Conservation (phyloP, 53 echinoderm and acorn worm genomes). For the Echinarachnius parma region DNA sequence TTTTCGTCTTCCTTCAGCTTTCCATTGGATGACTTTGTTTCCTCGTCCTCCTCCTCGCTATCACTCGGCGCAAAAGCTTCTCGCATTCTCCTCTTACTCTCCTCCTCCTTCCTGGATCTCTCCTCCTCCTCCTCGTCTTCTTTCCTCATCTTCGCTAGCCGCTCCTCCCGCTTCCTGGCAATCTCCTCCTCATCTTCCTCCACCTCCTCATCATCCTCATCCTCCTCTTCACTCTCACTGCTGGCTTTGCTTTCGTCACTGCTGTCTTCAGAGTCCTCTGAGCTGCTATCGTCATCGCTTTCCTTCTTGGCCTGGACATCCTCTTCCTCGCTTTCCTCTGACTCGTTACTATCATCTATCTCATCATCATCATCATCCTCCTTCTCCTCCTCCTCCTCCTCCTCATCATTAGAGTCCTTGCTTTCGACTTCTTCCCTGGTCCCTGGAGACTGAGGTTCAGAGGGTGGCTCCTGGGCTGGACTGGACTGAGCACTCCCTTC, state of each 20-base stretch:
- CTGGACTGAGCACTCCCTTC: constrained; percentile 16
- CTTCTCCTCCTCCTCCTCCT: constrained; percentile 16
- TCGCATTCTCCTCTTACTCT: constrained; percentile 16
- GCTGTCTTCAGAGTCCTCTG: constrained; percentile 10
- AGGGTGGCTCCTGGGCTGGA: constrained; percentile 18
- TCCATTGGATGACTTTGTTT: neutral
- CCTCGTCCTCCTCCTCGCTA: constrained; percentile 20
- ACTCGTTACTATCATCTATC: no score
- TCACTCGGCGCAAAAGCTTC: constrained; percentile 26
- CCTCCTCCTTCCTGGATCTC: constrained; percentile 5
- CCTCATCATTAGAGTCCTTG: constrained; percentile 31
- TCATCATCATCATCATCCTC: constrained; percentile 6
- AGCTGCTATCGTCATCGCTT: constrained; percentile 6
- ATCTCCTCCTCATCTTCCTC: neutral
- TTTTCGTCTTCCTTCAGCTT: neutral
- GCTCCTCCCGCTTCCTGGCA: neutral
- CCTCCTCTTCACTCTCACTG: constrained; percentile 22
- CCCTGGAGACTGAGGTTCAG: constrained; percentile 6
- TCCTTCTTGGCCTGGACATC: constrained; percentile 18
- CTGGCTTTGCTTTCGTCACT: neutral
- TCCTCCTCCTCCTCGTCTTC: constrained; percentile 13
- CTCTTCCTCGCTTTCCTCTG: constrained; percentile 13
- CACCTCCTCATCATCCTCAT: constrained; percentile 1
- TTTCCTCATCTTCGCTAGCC: neutral
- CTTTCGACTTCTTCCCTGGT: constrained; percentile 35